A percentile compares a stretch with the other conserved stretches of the same genome.
These are phyloP conservation scores for Zophobas morio DNA, from an alignment of 1,140 invertebrate species.

Conservation along the genomic window DNA sequence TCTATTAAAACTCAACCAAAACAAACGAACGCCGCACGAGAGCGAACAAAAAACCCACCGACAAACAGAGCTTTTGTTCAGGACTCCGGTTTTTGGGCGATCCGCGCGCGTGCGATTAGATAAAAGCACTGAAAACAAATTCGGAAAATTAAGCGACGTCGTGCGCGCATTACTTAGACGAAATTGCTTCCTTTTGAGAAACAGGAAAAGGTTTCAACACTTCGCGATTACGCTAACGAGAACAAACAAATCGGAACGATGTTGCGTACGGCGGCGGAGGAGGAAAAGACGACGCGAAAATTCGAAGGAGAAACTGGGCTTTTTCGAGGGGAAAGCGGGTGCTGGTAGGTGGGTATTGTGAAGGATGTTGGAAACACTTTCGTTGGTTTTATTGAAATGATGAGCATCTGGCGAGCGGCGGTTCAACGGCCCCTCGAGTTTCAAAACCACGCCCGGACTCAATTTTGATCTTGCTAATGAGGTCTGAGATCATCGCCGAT, in stretches of 20 bases:
- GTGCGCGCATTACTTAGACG: not conserved
- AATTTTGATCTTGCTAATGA: too few species aligned
- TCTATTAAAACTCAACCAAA: constrained; percentile 34
- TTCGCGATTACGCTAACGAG: too few species aligned
- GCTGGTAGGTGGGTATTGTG: too few species aligned
- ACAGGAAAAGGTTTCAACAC: not conserved
- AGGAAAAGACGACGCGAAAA: not conserved
- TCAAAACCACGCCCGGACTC: not conserved
- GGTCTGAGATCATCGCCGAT: too few species aligned
- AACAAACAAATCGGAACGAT: too few species aligned
- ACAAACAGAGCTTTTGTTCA: not conserved
- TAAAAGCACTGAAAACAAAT: not conserved
- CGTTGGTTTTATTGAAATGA: not conserved
- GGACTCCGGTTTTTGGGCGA: not conserved
- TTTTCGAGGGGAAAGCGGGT: too few species aligned
- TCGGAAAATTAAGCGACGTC: not conserved
- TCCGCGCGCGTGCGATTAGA: not conserved
- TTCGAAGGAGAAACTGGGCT: too few species aligned
- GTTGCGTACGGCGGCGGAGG: too few species aligned
- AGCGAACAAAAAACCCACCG: not conserved
- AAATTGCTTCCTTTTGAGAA: not conserved
- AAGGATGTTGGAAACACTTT: not conserved
- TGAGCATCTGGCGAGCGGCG: not conserved
- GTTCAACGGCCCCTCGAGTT: too few species aligned
- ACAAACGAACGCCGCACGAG: not conserved